Evolutionary conservation across 2,797 vertebrate genomes (phyloP), one percentile per base, ranked within the genome.

Genomic region (Kryptopterus vitreolus): DNA sequence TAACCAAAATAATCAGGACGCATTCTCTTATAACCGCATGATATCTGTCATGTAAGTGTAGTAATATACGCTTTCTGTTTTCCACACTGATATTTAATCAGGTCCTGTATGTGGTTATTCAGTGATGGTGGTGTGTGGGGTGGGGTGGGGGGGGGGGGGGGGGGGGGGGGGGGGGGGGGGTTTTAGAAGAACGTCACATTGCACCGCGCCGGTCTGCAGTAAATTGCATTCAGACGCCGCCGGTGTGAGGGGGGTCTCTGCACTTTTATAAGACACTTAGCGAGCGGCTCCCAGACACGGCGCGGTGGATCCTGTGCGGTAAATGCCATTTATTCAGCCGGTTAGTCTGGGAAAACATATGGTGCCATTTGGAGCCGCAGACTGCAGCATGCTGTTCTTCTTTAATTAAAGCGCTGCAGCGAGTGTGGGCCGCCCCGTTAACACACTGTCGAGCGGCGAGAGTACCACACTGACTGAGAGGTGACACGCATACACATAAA

Each of bases 271-370:
- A 83, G 90, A 92, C 88, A 80, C 88, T 86, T 89, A 92, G 88
- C 91, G 89, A 91, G 89, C 91, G 88, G 91, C 91, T 92, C 89
- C 90, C 90, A 92, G 90, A 91, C 90, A 89, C 86, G 77, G 88
- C 81, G 85, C 89, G 88, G 92, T 88, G 92, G 91, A 92, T 92
- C 91, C 91, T 89, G 91, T 91, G 93, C 91, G 91, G 88, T 94
- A 94, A 93, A 92, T 92, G 90, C 85, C 91, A 91, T 93, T 93
- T 93, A 92, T 94, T 93, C 93, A 94, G 90, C 91, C 94, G 89
- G 92, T 92, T 94, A 94, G 95, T 96, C 96, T 95, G 94, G 94
- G 95, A 92, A 95, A 96, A 94, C 96, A 95, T 96, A 96, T 95
- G 96, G 96, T 95, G 94, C 94, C 95, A 95, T 96, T 96, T 96